Conservation (phyloP, 2,888 invertebrate species). For the Leptinotarsa tumamoca region DNA sequence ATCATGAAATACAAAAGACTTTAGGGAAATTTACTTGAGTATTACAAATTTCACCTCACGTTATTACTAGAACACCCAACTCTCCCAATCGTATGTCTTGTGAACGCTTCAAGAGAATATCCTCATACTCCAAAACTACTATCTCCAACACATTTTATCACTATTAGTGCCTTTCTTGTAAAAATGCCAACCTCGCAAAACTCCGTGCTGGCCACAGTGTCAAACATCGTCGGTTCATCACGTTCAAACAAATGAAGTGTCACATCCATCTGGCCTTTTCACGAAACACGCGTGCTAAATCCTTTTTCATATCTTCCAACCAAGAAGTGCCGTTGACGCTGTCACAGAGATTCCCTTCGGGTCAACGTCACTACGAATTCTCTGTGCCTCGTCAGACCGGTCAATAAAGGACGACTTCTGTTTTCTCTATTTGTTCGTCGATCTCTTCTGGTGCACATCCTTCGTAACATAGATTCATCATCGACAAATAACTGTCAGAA, state of each 20-base stretch:
- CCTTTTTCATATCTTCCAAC: background rate
- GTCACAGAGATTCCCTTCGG: background rate
- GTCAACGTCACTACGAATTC: background rate
- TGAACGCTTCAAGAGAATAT: no score
- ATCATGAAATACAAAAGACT: no score
- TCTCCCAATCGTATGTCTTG: no score
- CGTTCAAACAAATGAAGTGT: background rate
- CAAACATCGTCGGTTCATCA: background rate
- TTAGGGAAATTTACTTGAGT: no score
- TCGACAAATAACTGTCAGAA: background rate
- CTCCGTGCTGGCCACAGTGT: background rate
- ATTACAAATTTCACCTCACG: no score
- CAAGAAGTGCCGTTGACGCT: conserved; percentile 6
- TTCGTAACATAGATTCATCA: background rate
- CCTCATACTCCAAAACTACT: background rate
- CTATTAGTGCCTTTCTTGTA: background rate
- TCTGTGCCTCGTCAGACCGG: background rate
- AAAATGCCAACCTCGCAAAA: background rate
- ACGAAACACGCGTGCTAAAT: background rate
- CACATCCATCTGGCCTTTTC: background rate
- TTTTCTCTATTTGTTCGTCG: background rate
- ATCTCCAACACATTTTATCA: background rate
- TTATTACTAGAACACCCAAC: no score
- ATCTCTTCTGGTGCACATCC: background rate
- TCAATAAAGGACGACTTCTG: conserved; percentile 1